Evolutionary conservation across 2,113 vertebrate genomes (phyloP), one percentile per base, ranked within the genome.

Genomic region (Pagrus major): DNA sequence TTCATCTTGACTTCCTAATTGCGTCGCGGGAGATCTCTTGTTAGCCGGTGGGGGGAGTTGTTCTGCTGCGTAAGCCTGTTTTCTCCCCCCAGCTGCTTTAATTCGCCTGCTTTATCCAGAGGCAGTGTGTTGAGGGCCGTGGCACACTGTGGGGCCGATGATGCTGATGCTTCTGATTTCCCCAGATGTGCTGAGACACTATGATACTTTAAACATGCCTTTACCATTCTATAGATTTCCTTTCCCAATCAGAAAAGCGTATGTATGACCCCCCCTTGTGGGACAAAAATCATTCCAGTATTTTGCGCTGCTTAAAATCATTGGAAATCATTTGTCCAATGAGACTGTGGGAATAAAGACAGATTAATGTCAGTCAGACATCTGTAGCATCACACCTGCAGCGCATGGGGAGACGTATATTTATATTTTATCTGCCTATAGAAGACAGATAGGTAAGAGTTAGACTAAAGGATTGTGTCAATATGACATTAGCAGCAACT

Each of bases 141-240:
- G 63, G 66, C 68, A 51, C 75, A 59, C 52, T 27, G 54, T 79
- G 84, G 39, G 41, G 73, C 78, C 66, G n/a, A n/a, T n/a, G n/a
- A n/a, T 79, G 52, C 77, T 61, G 80, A 88, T 84, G 70, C 63
- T 63, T 78, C 77, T 84, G 86, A 91, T 92, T 91, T 88, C 84
- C 86, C 84, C 46, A 9, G 78, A 82, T 80, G 72, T 82, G 52
- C 75, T 33, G 33, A 25, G 69, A 78, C 66, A 78, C 78, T 80
- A 69, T 67, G 78, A 71, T 83, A 78, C 54, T 69, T 54, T 71
- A 69, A 86, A 78, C 49, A 49, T 42, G 39, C 20, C 23, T 37
- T 78, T 68, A 31, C 80, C 3, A 2, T 71, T 86, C 71, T 42
- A 20, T 49, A 42, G 52, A 78, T 87, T 86, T 83, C 49, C 54